Evolutionary conservation across 2,797 vertebrate genomes (phyloP).

Genomic region (Catharus ustulatus): DNA sequence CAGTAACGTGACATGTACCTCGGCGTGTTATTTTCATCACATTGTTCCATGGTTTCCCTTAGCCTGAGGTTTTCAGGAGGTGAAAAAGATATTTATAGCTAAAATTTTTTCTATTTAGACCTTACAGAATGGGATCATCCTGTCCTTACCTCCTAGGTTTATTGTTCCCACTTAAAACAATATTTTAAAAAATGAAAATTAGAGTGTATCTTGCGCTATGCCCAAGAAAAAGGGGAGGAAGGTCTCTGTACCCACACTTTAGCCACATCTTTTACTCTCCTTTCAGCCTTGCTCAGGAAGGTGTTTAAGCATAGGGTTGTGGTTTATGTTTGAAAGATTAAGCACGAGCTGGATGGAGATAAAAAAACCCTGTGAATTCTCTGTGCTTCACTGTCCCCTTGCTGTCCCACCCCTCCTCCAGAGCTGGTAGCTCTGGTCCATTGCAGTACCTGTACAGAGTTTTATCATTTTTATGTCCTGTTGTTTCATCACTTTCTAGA

Average conservation of each 20-base stretch:
- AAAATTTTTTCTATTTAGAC: neutral
- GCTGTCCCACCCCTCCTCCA: neutral
- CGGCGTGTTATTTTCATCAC: neutral
- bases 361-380: neutral
- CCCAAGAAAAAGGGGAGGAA: neutral
- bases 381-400: neutral
- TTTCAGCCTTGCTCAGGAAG: neutral
- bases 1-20: fast-evolving
- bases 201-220: neutral
- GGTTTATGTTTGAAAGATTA: neutral
- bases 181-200: neutral
- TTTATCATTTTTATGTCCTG: neutral
- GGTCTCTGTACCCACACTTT: neutral
- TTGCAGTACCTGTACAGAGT: neutral
- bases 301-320: neutral
- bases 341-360: neutral
- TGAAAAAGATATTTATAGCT: neutral
- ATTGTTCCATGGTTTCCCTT: neutral
- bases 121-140: neutral
- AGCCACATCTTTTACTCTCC: neutral
- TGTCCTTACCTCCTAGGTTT: neutral
- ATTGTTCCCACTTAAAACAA: neutral
- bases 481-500: neutral
- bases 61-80: neutral
- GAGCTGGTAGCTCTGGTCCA: neutral